Percentiles rank a stretch among this genome's conserved stretches.
Evolutionary conservation across 2,888 invertebrate genomes (phyloP).

Genomic region (Synanthedon formicaeformis): DNA sequence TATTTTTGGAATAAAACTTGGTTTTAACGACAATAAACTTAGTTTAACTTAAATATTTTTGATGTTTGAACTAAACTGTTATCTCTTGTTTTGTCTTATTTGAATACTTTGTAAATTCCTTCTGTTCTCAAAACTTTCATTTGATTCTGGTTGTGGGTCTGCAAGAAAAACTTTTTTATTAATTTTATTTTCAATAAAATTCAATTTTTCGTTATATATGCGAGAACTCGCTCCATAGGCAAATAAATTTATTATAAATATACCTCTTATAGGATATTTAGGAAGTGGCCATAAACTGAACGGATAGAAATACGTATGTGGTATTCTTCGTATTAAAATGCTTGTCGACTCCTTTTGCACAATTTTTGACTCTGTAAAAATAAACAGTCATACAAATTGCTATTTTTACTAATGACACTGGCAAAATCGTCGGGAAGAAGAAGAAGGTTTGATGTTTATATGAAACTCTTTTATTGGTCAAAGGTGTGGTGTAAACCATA

Average conservation of each 20-base stretch:
- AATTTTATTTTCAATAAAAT: not conserved
- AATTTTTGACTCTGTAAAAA: slow-evolving; percentile 44
- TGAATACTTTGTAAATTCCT: slow-evolving; percentile 22
- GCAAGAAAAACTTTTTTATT: slow-evolving; percentile 8
- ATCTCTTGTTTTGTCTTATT: slow-evolving; percentile 27
- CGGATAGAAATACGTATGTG: slow-evolving; percentile 44
- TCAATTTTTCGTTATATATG: not conserved
- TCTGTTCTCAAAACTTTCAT: slow-evolving; percentile 21
- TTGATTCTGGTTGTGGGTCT: slow-evolving; percentile 23
- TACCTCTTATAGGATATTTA: slow-evolving; percentile 39
- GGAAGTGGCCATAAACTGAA: slow-evolving; percentile 56
- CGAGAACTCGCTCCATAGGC: too few relatives aligned
- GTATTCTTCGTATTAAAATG: slow-evolving; percentile 42
- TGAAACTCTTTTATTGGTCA: too few relatives aligned
- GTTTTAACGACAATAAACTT: too few relatives aligned
- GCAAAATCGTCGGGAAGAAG: too few relatives aligned
- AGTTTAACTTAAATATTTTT: too few relatives aligned
- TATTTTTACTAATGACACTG: too few relatives aligned
- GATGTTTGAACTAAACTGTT: slow-evolving; percentile 4
- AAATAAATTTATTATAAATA: not conserved
- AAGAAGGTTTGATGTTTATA: too few relatives aligned
- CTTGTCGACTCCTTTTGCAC: slow-evolving; percentile 31
- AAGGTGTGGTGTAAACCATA: too few relatives aligned
- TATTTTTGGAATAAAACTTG: too few relatives aligned
- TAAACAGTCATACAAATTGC: too few relatives aligned